Conservation (phyloP, 2,888 invertebrate genomes). For the Epirrhoe alternata region DNA sequence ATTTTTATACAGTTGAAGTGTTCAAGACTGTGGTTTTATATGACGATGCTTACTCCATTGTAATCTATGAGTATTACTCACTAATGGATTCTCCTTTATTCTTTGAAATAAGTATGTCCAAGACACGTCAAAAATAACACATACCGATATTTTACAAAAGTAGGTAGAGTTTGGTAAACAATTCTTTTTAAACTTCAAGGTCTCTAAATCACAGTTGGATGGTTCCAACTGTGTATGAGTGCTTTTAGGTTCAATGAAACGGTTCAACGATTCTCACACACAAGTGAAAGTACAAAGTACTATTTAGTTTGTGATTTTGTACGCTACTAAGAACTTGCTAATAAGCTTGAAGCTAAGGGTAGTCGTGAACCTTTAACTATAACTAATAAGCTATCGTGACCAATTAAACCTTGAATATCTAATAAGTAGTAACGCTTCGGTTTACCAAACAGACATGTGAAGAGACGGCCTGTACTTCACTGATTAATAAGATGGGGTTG, state of each 20-base stretch:
- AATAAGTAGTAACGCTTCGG: conserved; percentile 72
- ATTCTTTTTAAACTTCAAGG: neutral
- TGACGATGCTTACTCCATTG: neutral
- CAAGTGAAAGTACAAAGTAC: neutral
- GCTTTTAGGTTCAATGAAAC: neutral
- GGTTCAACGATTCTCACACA: neutral
- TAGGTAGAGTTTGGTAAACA: neutral
- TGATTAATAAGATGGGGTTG: conserved; percentile 86
- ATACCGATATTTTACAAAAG: neutral
- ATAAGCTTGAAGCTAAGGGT: neutral
- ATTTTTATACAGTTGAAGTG: neutral
- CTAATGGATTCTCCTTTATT: neutral
- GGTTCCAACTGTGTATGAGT: neutral
- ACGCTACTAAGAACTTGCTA: neutral
- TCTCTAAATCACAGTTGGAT: neutral
- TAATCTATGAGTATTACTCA: no score
- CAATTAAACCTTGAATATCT: conserved; percentile 58
- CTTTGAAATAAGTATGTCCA: neutral
- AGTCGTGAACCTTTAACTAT: neutral
- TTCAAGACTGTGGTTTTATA: neutral
- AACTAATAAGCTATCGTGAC: conserved; percentile 32
- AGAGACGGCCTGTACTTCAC: conserved; percentile 83
- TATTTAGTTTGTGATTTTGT: neutral
- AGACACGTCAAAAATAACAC: neutral
- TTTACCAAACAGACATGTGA: conserved; percentile 79